phyloP scores from a whole-genome alignment of 2,888 invertebrate species.

The Agonum fuliginosum region DNA sequence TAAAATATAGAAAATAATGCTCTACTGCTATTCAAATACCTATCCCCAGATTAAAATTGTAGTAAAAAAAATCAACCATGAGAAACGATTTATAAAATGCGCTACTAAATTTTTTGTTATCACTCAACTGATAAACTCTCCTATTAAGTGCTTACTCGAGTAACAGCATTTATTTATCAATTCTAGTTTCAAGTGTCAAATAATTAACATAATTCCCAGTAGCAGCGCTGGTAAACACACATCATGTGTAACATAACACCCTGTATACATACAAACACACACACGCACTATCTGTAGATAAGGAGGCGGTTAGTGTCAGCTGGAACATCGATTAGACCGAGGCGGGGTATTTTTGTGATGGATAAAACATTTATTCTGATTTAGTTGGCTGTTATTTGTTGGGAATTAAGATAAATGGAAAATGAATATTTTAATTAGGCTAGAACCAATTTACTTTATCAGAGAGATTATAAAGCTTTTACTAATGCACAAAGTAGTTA shows the following conservation, averaged over 20 bases:
- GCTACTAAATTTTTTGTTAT: not conserved
- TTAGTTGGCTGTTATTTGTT: not conserved
- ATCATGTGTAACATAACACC: conserved; percentile 22
- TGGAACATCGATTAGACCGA: conserved; percentile 2
- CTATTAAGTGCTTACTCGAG: conserved; percentile 13
- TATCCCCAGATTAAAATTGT: too few relatives aligned
- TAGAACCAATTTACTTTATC: not conserved
- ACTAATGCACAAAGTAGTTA: not conserved
- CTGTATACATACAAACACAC: not conserved
- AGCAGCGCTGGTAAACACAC: conserved; percentile 4
- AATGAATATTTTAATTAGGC: not conserved
- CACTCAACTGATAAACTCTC: not conserved
- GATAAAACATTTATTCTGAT: conserved; percentile 11
- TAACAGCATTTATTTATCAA: conserved; percentile 27
- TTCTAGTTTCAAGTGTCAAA: conserved; percentile 15
- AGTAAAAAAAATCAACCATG: not conserved
- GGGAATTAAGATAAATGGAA: not conserved
- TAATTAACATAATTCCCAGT: conserved; percentile 29
- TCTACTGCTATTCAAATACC: too few relatives aligned
- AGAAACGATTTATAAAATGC: not conserved
- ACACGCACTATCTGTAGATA: not conserved
- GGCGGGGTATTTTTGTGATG: conserved; percentile 18
- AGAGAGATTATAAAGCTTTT: not conserved
- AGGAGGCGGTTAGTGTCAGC: not conserved
- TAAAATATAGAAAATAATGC: too few relatives aligned